Base-by-base conservation (phyloP, 1,140 invertebrate species). In the Cyclina sinensis region DNA sequence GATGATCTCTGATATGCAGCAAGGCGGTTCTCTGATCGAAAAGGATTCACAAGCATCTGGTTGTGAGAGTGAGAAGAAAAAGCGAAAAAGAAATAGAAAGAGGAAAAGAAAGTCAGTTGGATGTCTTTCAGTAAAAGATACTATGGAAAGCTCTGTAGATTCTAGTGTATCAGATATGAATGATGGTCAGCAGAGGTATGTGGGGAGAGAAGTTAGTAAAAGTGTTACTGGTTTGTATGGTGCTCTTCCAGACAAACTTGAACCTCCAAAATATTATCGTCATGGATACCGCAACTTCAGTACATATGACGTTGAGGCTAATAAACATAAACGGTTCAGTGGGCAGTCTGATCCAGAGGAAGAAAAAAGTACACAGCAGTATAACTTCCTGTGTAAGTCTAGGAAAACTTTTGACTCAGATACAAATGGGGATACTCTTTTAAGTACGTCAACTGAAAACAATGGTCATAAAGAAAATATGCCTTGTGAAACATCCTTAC, bases 241-340 rank as follows among this genome's bases (percentile, higher is more conserved):
- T 7, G n/a, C 30, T 11, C 65, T 84, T 21, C 82, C 82, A 51
- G 82, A 84, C 54, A 84, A 84, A 51, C 48, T 84, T 30, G 82
- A 84, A 57, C n/a, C 37, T 73, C 82, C 82, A 27, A 84, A 84
- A 32, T 35, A 84, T 24, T 84, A 84, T 84, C 65, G 82, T 46
- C 48, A 70, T 51, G 46, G 82, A 32, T 84, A 84, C 46, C 62
- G 82, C n/a, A 84, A 84, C 65, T 39, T 74, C 16, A 43, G 74
- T 5, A 32, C 62, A 4, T 84, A 73, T 35, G 11, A 73, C 4
- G 82, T 70, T 3, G 24, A 51, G n/a, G 65, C 82, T 35, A 84
- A 84, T 74, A 37, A 48, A 27, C 82, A 84, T 51, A 51, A 46
- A 54, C 73, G 24, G 59, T 84, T 84, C 74, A 68, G 48, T 2